phyloP scores from a whole-genome alignment of 1,140 invertebrate genomes.

The Zaprionus kolodkinae region DNA sequence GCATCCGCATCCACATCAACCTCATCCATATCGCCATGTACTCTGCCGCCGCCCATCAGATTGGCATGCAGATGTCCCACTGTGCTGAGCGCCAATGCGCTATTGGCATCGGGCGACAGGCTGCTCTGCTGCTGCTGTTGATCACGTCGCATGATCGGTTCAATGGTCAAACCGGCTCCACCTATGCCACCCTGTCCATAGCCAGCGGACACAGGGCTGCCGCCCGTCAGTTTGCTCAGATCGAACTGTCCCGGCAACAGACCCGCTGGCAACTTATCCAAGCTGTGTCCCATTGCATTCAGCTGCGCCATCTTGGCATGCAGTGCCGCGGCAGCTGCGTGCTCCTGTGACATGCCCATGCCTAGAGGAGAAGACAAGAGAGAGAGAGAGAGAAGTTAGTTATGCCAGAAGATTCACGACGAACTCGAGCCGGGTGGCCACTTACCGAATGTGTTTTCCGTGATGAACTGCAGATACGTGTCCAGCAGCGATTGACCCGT shows the following conservation, averaged over 20 bases:
- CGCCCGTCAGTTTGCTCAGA: constrained; percentile 71
- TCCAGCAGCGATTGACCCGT: constrained; percentile 91
- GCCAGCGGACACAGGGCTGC: constrained; percentile 20
- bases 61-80: constrained; percentile 47
- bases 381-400: not conserved
- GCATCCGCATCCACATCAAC: constrained; percentile 47
- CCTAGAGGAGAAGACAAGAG: constrained; percentile 50
- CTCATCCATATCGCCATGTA: constrained; percentile 38
- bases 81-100: constrained; percentile 56
- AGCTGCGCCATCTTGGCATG: constrained; percentile 90
- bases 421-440: constrained; percentile 1
- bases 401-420: not conserved
- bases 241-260: constrained; percentile 78
- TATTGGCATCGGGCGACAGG: constrained; percentile 56
- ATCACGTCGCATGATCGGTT: constrained; percentile 73
- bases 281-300: constrained; percentile 87
- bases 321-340: constrained; percentile 86
- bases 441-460: constrained; percentile 90
- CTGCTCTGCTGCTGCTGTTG: constrained; percentile 48
- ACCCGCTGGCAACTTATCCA: constrained; percentile 84
- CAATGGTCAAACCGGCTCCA: constrained; percentile 64
- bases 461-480: constrained; percentile 93
- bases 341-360: constrained; percentile 86
- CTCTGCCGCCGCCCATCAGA: constrained; percentile 25
- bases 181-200: constrained; percentile 53